Evolutionary conservation across 2,888 invertebrate species (phyloP), one percentile per base, ranked within the genome.

Genomic region (Lasius platythorax): DNA sequence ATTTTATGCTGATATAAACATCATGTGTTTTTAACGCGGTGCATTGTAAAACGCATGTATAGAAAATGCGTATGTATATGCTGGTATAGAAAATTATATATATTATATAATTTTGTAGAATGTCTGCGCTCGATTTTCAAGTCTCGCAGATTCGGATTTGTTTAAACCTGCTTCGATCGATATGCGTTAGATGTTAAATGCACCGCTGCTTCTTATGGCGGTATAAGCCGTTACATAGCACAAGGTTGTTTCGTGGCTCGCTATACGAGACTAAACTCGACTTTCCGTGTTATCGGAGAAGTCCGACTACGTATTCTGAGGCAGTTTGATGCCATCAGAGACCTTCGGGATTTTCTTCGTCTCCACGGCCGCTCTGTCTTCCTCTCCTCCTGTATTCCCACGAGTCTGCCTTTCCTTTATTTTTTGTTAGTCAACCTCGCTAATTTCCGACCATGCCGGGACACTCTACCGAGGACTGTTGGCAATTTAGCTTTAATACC

Each of bases 401-500:
- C 66, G 43, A 67, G 70, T 40, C 23, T 28, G 50, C 40, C 56
- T 9, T 67, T 33, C 56, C 67, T 83, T 82, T 72, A 66, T 73
- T 81, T 50, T 83, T 84, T 84, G 75, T 82, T 87, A 76, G 78
- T 56, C 63, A n/a, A 70, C 76, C 83, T 50, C 79, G 85, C 87
- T 88, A 91, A 91, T 91, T 87, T 90, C 84, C 68, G 72, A 78
- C 64, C 68, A 53, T 37, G 37, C 63, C 66, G 67, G 23, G 30
- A 61, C 67, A 58, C 58, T 82, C 43, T 73, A 70, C 61, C 68
- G 70, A 72, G 81, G 56, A 82, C 83, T 72, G 87, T 82, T 85
- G 82, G 87, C 84, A 91, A 91, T 92, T 91, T 89, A 89, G 84
- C 85, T 92, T 53, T 91, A 89, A 91, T 91, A 91, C 83, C 85